These are phyloP conservation scores for Heliconius hewitsoni DNA, from an alignment of 1,140 invertebrate genomes.

Conservation along the genomic window DNA sequence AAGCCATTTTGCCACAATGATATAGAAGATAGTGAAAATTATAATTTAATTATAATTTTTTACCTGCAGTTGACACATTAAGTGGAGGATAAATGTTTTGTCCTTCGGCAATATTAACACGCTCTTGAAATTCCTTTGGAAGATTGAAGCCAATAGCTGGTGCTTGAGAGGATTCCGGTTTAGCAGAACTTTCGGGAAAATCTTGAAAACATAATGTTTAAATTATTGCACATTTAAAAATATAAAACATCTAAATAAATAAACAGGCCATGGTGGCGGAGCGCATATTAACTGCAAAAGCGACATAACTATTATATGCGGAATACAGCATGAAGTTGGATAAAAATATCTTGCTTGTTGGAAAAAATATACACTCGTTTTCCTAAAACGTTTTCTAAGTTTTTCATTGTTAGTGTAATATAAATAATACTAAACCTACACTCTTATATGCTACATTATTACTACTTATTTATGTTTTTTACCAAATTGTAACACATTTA, in stretches of 20 bases:
- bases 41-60: slow-evolving; percentile 15
- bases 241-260: too few relatives aligned
- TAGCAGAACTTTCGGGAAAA: slow-evolving; percentile 29
- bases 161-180: slow-evolving; percentile 36
- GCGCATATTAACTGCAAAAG: too few relatives aligned
- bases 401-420: too few relatives aligned
- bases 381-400: too few relatives aligned
- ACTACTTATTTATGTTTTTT: too few relatives aligned
- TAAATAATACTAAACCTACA: too few relatives aligned
- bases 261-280: too few relatives aligned
- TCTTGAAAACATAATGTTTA: neutral
- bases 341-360: too few relatives aligned
- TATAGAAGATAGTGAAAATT: neutral
- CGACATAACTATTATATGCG: too few relatives aligned
- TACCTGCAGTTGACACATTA: slow-evolving; percentile 65
- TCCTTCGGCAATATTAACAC: slow-evolving; percentile 49
- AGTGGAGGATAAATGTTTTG: slow-evolving; percentile 64
- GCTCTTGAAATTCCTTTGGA: slow-evolving; percentile 63
- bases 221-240: neutral
- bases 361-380: too few relatives aligned
- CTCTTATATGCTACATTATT: too few relatives aligned
- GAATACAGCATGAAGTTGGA: too few relatives aligned
- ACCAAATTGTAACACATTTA: neutral
- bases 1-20: neutral
- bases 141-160: slow-evolving; percentile 62